These are phyloP conservation scores for Caenorhabditis panamensis DNA, from an alignment of 2,888 invertebrate genomes.

Conservation along the genomic window DNA sequence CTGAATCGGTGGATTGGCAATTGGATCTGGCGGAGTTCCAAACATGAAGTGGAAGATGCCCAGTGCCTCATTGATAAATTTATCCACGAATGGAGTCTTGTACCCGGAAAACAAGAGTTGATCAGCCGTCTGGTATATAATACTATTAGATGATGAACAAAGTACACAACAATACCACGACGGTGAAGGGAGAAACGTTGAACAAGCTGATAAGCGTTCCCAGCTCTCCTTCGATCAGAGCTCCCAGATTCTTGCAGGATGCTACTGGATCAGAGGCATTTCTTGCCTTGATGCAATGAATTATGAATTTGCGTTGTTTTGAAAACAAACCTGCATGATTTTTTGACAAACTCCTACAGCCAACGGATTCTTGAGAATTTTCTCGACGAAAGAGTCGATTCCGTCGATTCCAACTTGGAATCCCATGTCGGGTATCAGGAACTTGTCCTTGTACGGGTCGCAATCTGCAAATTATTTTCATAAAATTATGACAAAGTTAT, in stretches of 20 bases:
- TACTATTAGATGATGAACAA: conserved; percentile 6
- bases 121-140: conserved; percentile 69
- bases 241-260: conserved; percentile 37
- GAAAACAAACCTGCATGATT: neutral
- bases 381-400: conserved; percentile 50
- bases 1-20: conserved; percentile 47
- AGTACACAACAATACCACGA: conserved; percentile 60
- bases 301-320: too few relatives aligned
- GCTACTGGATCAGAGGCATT: conserved; percentile 12
- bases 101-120: conserved; percentile 74
- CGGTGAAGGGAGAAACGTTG: conserved; percentile 67
- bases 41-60: conserved; percentile 41
- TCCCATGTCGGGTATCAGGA: conserved; percentile 71
- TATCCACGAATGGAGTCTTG: conserved; percentile 65
- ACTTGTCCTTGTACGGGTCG: conserved; percentile 68
- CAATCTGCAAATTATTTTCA: conserved; percentile 58
- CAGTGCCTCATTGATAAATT: conserved; percentile 58
- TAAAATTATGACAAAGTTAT: neutral
- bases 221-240: conserved; percentile 63
- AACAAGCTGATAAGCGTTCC: conserved; percentile 69
- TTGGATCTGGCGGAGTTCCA: conserved; percentile 30
- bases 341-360: conserved; percentile 10
- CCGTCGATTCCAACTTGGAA: conserved; percentile 63
- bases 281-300: conserved; percentile 1
- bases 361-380: conserved; percentile 37